These are phyloP conservation scores for Pandemis corylana DNA, from an alignment of 2,888 invertebrate species.

Conservation along the genomic window DNA sequence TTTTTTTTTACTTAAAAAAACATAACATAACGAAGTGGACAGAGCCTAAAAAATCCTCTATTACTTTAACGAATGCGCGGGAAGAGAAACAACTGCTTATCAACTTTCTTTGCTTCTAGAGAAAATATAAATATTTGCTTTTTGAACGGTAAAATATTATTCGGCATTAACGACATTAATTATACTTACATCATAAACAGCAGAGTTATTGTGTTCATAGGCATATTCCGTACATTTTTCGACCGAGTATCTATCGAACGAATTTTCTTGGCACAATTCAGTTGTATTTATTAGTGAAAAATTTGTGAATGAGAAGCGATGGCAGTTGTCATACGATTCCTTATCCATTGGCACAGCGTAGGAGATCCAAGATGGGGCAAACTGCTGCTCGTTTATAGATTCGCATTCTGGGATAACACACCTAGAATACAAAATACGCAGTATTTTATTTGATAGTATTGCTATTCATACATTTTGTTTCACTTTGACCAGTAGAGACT, in stretches of 20 bases:
- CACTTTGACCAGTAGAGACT: too few relatives aligned
- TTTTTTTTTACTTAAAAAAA: too few relatives aligned
- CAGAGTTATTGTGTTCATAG: slow-evolving; percentile 29
- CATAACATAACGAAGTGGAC: too few relatives aligned
- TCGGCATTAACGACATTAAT: too few relatives aligned
- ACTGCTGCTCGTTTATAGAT: not conserved
- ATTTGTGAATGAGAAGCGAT: not conserved
- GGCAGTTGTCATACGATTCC: slow-evolving; percentile 19
- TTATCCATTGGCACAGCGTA: slow-evolving; percentile 20
- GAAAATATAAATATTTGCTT: too few relatives aligned
- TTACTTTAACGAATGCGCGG: too few relatives aligned
- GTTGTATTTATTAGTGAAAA: not conserved
- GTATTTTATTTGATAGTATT: not conserved
- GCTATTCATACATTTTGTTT: too few relatives aligned
- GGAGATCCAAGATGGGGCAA: slow-evolving; percentile 22
- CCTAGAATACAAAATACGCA: slow-evolving; percentile 3
- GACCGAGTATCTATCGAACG: slow-evolving; percentile 9
- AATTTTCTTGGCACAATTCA: not conserved
- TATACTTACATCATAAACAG: slow-evolving; percentile 33
- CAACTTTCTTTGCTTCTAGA: too few relatives aligned
- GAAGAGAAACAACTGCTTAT: too few relatives aligned
- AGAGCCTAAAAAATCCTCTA: too few relatives aligned
- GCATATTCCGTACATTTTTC: slow-evolving; percentile 20
- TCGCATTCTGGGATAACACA: slow-evolving; percentile 34
- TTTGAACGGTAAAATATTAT: too few relatives aligned